These are phyloP conservation scores for Synodontis membranacea DNA, from an alignment of 2,113 vertebrate species.

Conservation along the genomic window DNA sequence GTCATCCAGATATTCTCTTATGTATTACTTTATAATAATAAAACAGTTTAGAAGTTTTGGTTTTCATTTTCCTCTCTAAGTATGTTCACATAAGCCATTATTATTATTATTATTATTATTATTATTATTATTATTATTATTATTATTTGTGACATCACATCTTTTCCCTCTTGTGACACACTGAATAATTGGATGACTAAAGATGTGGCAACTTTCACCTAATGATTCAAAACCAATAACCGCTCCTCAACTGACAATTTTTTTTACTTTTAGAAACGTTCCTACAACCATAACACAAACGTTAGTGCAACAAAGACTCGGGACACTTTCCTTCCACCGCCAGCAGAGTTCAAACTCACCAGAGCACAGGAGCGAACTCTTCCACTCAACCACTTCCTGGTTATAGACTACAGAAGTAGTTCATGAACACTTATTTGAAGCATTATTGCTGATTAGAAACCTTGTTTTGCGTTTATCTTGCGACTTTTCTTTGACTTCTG, in stretches of 20 bases:
- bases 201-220: background rate
- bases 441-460: background rate
- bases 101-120: conserved; percentile 13
- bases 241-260: background rate
- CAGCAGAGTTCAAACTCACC: background rate
- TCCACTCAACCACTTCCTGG: background rate
- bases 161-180: background rate
- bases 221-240: background rate
- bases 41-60: conserved; percentile 46
- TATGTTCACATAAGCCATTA: background rate
- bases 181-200: background rate
- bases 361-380: background rate
- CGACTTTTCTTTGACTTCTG: background rate
- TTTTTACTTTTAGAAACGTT: background rate
- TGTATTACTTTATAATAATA: conserved; percentile 30
- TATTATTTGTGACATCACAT: background rate
- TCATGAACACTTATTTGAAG: background rate
- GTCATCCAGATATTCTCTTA: conserved; percentile 34
- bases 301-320: background rate
- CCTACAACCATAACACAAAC: background rate
- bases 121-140: background rate
- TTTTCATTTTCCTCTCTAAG: conserved; percentile 28
- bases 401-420: background rate
- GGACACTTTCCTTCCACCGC: background rate
- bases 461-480: background rate